Evolutionary conservation across 2,113 vertebrate genomes (phyloP), one percentile per base, ranked within the genome.

Genomic region (Orycteropus afer): DNA sequence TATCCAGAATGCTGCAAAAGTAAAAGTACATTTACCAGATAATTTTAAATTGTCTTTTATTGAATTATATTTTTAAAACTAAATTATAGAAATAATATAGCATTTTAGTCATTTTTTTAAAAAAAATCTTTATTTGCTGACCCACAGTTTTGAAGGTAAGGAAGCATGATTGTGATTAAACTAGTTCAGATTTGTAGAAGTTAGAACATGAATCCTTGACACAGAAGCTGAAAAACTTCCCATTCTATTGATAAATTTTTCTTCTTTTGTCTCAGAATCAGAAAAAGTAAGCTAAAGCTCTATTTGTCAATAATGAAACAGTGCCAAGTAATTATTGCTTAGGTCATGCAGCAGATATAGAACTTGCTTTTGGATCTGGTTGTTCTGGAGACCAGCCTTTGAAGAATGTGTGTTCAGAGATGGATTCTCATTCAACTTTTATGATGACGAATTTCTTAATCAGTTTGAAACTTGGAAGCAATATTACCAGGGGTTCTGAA

Each of bases 241-340:
- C 34, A 22, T 77, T 92, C 79, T 71, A 0, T 63, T 67, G 25
- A 42, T 55, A 42, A 67, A 45, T 86, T 73, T 73, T 79, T 87
- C 45, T 69, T 23, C 83, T 91, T 74, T 78, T 93, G 32, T 61
- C 18, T 93, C 87, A 57, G 55, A 97, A 67, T 65, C 47, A 80
- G 29, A 34, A 59, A 77, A n/a, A 87, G 29, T 40, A 74, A 91
- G 93, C 27, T 49, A 59, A 85, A 67, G 40, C 2, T 88, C 40
- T 85, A 2, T 77, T 15, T 86, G 27, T 84, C 80, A 51, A 47
- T 84, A 74, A 29, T 53, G 57, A 47, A 79, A 34, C 22, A 86
- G 20, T 67, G 32, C 42, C 61, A 65, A 69, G 32, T 65, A 34
- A 45, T 59, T 40, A 17, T 61, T 77, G 2, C 20, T 29, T 88